Evolutionary conservation across 35 echinoderm and acorn worm species (phyloP), one percentile per base, ranked within the genome.

Genomic region (Acanthaster planci): DNA sequence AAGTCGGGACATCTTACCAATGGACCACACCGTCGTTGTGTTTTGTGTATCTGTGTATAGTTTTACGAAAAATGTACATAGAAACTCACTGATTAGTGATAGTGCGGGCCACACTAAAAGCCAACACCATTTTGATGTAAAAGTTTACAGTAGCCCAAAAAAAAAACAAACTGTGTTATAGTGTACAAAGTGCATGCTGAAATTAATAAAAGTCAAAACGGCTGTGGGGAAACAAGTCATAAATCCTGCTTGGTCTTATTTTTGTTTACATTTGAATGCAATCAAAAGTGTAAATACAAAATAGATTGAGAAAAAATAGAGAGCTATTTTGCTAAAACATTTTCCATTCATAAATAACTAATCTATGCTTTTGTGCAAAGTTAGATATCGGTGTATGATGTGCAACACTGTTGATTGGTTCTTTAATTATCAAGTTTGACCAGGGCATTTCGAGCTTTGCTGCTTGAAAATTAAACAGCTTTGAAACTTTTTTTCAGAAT

Each of bases 51-150:
- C 23, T 72, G 64, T 72, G 29, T 72, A 72, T 29, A 72, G 42
- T 6, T 47, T 47, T 47, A 47, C 12, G 42, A 47, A 47, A n/a
- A 47, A 12, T 67, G 57, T 60, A 60, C 9, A 67, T 72, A 72
- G 26, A 72, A 21, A 72, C 29, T 72, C 64, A 31, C 60, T 68
- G 60, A 31, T 68, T 10, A 68, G 29, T 68, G 29, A 31, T 29
- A 72, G 64, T 72, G 64, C 64, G 64, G 64, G 64, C 64, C 64
- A 72, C 64, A 72, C 64, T 72, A 72, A 72, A 72, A 72, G 64
- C 64, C 64, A 72, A 35, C 23, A 15, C 64, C 64, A 31, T 31
- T 72, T 72, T 72, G 64, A 72, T 72, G 64, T 72, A 72, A 72
- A 68, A 72, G 64, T 72, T 72, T 72, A 72, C 30, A 19, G 14